phyloP scores from a whole-genome alignment of 1,140 invertebrate species.

The Monomorium pharaonis region DNA sequence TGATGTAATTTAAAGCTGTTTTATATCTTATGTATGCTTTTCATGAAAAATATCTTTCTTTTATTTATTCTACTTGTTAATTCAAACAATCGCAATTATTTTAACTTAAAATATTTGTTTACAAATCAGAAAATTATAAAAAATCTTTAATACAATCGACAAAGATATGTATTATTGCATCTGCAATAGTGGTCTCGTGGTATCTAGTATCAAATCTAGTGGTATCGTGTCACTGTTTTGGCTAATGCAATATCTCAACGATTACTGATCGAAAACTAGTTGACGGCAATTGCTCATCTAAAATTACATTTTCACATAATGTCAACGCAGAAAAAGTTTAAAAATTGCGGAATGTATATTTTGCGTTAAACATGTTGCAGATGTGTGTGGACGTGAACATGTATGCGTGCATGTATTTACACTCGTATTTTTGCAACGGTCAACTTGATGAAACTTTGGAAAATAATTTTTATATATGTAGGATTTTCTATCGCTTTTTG shows the following conservation, averaged over 20 bases:
- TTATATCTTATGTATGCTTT: not conserved
- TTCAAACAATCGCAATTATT: not conserved
- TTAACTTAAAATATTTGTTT: not conserved
- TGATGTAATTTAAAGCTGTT: not conserved
- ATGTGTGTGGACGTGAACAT: not conserved
- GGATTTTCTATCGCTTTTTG: conserved; percentile 21
- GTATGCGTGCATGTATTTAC: not conserved
- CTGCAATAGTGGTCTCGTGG: no score
- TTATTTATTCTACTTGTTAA: not conserved
- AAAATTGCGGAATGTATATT: not conserved
- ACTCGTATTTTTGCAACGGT: conserved; percentile 23
- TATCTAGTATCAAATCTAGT: no score
- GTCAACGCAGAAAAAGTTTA: not conserved
- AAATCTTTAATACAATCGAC: not conserved
- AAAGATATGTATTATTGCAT: not conserved
- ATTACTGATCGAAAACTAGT: not conserved
- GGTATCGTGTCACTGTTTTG: not conserved
- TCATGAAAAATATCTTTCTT: not conserved
- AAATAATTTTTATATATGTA: conserved; percentile 20
- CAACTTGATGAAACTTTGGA: not conserved
- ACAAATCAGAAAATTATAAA: not conserved
- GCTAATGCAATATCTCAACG: not conserved
- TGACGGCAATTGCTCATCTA: not conserved
- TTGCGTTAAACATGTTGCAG: not conserved
- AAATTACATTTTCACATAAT: not conserved